A percentile compares a stretch with the other conserved stretches of the same genome.
Conservation (phyloP, 2,888 invertebrate genomes). For the Scaptomyza parva region DNA sequence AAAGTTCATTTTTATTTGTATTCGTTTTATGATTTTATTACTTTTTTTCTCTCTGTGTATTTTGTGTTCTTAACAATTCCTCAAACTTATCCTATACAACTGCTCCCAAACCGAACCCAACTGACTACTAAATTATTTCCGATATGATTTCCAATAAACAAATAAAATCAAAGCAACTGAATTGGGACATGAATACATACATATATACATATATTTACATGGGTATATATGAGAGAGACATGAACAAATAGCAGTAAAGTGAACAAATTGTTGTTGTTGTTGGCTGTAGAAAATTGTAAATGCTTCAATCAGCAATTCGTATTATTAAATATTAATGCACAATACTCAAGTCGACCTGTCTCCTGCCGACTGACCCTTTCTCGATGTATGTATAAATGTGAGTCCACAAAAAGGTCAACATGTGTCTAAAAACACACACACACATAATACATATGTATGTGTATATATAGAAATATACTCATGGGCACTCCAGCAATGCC, state of each 20-base stretch:
- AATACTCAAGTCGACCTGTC: slow-evolving; percentile 72
- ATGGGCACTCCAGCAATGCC: slow-evolving; percentile 31
- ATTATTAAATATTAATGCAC: slow-evolving; percentile 83
- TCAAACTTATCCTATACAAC: background rate
- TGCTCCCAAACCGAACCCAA: slow-evolving; percentile 13
- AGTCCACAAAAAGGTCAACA: slow-evolving; percentile 64
- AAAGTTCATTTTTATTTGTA: too few relatives aligned
- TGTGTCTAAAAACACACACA: slow-evolving; percentile 35
- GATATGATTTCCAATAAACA: slow-evolving; percentile 80
- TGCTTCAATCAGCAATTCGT: slow-evolving; percentile 81
- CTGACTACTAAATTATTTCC: slow-evolving; percentile 70
- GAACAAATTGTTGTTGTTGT: slow-evolving; percentile 44
- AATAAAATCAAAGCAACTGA: slow-evolving; percentile 78
- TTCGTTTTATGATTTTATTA: too few relatives aligned
- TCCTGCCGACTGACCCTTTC: slow-evolving; percentile 73
- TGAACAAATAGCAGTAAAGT: slow-evolving; percentile 53
- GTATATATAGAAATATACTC: slow-evolving; percentile 8
- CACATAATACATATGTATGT: slow-evolving; percentile 14
- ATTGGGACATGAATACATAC: slow-evolving; percentile 46
- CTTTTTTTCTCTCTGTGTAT: background rate
- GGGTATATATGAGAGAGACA: slow-evolving; percentile 37
- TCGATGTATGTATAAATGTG: slow-evolving; percentile 27
- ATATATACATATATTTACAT: slow-evolving; percentile 7
- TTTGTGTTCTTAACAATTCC: slow-evolving; percentile 3
- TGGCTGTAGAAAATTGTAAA: slow-evolving; percentile 64